These are phyloP conservation scores for Machimus rusticus DNA, from an alignment of 2,888 invertebrate genomes.

Conservation along the genomic window DNA sequence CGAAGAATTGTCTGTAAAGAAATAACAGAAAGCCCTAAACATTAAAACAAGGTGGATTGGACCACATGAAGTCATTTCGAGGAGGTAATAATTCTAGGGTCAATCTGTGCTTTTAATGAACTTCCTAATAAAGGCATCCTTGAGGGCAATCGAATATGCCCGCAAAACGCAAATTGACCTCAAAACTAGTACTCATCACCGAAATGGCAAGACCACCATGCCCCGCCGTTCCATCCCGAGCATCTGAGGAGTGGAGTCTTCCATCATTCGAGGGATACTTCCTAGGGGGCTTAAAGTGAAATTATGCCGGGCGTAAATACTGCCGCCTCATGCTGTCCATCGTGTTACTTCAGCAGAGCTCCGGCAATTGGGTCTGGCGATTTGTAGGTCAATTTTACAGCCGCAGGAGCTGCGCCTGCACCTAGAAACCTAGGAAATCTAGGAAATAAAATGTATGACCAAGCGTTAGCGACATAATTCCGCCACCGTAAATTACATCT, in stretches of 20 bases:
- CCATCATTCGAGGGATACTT: neutral
- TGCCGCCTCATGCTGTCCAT: neutral
- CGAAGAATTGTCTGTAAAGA: neutral
- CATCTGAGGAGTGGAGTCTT: neutral
- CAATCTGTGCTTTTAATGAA: neutral
- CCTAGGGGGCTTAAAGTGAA: neutral
- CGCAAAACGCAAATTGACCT: conserved; percentile 13
- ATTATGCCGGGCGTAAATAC: neutral
- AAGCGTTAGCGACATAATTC: neutral
- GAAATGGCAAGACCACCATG: neutral
- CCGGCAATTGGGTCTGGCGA: neutral
- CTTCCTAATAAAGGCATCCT: neutral
- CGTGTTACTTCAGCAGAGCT: neutral
- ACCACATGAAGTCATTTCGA: neutral
- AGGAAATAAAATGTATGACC: neutral
- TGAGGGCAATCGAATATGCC: conserved; percentile 4
- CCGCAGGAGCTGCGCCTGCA: neutral
- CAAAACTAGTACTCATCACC: conserved; percentile 1
- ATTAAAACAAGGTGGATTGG: neutral
- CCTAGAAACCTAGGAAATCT: neutral
- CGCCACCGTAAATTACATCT: conserved; percentile 12
- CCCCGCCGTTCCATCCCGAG: neutral
- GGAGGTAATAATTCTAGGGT: neutral
- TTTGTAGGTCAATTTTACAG: neutral
- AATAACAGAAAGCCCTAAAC: neutral